Base-by-base conservation (phyloP, 2,888 invertebrate genomes). In the Drosophila pseudotalamancana region DNA sequence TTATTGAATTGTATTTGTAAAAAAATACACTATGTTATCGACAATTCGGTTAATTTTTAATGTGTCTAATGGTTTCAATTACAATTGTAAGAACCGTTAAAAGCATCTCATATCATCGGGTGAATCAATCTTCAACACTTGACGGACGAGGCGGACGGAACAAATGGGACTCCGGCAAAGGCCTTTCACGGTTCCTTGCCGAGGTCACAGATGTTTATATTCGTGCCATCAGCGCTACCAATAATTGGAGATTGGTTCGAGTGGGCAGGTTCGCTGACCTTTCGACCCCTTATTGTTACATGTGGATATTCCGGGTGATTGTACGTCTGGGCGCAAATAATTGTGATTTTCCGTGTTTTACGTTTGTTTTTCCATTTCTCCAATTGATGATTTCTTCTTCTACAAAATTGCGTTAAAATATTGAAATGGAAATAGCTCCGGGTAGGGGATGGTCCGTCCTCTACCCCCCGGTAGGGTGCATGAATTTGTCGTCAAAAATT, bases 131-230 rank as follows among this genome's bases (percentile, higher is more conserved):
- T 83, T 73, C 16, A 34, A 60, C 61, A 65, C 60, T 82, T 67
- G 60, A 50, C 18, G 19, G 60, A 50, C 18, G 19, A 48, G 46
- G 43, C 65, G 53, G 57, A 49, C 63, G 77, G 62, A 83, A 72
- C 80, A 27, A 84, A 81, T 77, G 73, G 29, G 40, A 55, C 43
- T 68, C n/a, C n/a, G 66, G 55, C 80, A 66, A 46, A 67, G 70
- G 65, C 42, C 68, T 77, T 72, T 80, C 77, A 80, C 76, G 87
- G 72, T 72, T 70, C 49, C 55, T 42, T 50, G 60, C 51, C 69
- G 72, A 61, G 88, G 88, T 88, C 88, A 64, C 84, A 84, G 84
- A 86, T 84, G 84, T 86, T 73, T 77, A 60, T 61, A 79, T 86
- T 86, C 77, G 68, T 45, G 65, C 69, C 79, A 70, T 69, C 79